These are phyloP conservation scores for Aphodius granarius DNA, from an alignment of 2,888 invertebrate species.

Conservation along the genomic window DNA sequence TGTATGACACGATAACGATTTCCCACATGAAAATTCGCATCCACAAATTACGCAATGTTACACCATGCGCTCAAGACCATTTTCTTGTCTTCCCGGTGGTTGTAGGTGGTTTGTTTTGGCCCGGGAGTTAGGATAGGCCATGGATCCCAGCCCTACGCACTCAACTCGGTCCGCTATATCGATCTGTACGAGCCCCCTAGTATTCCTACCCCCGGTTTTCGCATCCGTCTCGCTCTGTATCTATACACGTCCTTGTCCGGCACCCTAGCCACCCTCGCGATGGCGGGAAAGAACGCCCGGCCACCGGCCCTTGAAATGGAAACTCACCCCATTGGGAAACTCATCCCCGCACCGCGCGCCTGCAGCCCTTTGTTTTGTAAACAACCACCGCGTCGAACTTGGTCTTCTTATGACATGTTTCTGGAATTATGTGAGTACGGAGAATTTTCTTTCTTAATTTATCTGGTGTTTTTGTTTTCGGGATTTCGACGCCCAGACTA, in stretches of 20 bases:
- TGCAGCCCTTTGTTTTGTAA: background rate
- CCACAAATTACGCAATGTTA: background rate
- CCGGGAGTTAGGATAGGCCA: slow-evolving; percentile 48
- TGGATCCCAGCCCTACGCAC: slow-evolving; percentile 43
- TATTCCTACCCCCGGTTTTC: background rate
- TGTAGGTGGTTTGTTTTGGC: slow-evolving; percentile 44
- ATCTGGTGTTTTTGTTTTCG: too few species aligned
- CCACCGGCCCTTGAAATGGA: background rate
- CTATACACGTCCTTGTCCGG: background rate
- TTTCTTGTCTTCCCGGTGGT: slow-evolving; percentile 22
- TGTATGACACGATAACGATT: too few species aligned
- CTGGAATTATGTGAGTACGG: background rate
- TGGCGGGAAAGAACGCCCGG: background rate
- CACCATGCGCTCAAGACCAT: background rate
- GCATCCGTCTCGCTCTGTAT: background rate
- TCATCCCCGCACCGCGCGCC: background rate
- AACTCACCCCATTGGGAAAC: background rate
- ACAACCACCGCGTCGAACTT: background rate
- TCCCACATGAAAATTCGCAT: too few species aligned
- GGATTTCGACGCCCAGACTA: too few species aligned
- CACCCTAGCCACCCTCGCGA: background rate
- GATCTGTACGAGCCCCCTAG: slow-evolving; percentile 29
- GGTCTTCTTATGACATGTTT: background rate
- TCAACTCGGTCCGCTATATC: slow-evolving; percentile 41
- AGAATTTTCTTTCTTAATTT: too few species aligned